These are phyloP conservation scores for Shargacucullia verbasci DNA, from an alignment of 2,888 invertebrate genomes.

Conservation along the genomic window DNA sequence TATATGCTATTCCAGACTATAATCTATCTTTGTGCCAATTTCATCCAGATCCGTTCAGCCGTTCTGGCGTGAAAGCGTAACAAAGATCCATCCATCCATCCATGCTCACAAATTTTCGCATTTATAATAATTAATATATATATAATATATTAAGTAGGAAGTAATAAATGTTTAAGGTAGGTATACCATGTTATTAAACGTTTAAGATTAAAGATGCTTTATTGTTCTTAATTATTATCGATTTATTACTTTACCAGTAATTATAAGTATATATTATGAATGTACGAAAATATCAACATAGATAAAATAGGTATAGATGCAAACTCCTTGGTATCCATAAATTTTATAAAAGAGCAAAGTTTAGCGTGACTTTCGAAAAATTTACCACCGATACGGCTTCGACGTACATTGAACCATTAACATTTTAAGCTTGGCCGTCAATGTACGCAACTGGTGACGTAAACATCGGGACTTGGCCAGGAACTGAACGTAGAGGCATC, in stretches of 20 bases:
- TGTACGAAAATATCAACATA: constrained; percentile 14
- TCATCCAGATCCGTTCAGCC: no score
- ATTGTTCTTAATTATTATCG: constrained; percentile 10
- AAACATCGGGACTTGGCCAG: constrained; percentile 80
- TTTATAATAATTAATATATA: no score
- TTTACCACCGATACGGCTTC: constrained; percentile 44
- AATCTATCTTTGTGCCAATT: no score
- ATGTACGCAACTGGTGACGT: constrained; percentile 87
- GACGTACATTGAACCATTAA: constrained; percentile 69
- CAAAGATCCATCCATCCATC: no score
- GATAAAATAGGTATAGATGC: constrained; percentile 23
- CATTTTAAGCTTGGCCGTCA: constrained; percentile 73
- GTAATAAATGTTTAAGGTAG: no score
- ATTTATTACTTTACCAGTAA: constrained; percentile 18
- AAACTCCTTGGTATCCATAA: constrained; percentile 30
- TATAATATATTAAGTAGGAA: no score
- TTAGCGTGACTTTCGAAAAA: constrained; percentile 39
- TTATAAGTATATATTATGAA: not conserved
- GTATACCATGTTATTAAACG: not conserved
- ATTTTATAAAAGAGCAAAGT: constrained; percentile 18
- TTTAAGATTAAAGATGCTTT: not conserved
- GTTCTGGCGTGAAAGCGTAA: no score
- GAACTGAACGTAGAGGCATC: constrained; percentile 73
- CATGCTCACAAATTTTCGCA: no score
- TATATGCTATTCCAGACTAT: no score